A percentile compares a stretch with the other conserved stretches of the same genome.
phyloP scores from a whole-genome alignment of 2,888 invertebrate species.

The Elgonia sp. region DNA sequence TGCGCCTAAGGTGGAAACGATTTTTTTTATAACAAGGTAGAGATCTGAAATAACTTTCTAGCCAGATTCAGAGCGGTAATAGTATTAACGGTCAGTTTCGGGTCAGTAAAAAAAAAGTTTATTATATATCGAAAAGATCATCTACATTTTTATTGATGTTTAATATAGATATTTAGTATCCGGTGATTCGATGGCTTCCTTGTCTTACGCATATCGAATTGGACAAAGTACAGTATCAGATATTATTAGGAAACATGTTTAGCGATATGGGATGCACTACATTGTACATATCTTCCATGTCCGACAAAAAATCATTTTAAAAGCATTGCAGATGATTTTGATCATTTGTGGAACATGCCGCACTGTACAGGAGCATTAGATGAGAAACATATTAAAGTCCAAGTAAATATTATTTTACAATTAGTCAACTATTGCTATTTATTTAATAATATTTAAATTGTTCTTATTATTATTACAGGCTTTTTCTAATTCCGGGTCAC shows the following conservation, averaged over 20 bases:
- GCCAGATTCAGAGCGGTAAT: no score
- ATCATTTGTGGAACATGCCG: conserved; percentile 68
- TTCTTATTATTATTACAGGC: conserved; percentile 1
- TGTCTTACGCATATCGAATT: conserved; percentile 55
- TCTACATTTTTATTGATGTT: no score
- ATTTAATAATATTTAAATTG: no score
- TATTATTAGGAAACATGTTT: conserved; percentile 64
- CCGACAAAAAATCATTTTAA: no score
- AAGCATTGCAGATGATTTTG: conserved; percentile 28
- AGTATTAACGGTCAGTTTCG: no score
- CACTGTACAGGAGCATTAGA: conserved; percentile 71
- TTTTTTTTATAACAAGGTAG: no score
- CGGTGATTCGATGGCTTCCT: conserved; percentile 54
- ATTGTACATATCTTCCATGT: neutral
- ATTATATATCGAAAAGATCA: no score
- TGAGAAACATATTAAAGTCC: conserved; percentile 34
- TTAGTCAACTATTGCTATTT: no score
- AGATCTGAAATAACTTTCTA: no score
- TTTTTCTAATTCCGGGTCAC: conserved; percentile 56
- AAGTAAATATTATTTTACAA: no score
- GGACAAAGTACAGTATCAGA: conserved; percentile 54
- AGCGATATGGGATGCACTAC: conserved; percentile 35
- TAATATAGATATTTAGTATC: conserved; percentile 33
- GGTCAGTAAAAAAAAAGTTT: no score
- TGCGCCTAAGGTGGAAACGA: no score